Conservation (phyloP, 2,888 invertebrate genomes). For the Agonopterix arenella region DNA sequence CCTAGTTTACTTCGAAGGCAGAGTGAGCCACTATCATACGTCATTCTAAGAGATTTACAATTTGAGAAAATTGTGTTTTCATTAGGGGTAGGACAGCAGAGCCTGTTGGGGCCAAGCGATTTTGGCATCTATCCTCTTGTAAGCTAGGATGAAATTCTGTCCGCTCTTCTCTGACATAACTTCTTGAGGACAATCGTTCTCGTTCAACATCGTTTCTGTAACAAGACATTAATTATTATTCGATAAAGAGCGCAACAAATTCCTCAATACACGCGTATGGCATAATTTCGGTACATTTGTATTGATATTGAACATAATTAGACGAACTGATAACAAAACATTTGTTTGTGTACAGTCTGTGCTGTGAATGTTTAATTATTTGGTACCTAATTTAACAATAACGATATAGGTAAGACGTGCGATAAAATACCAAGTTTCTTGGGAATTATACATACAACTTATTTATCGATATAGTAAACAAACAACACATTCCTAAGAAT, state of each 20-base stretch:
- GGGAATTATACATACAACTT: no score
- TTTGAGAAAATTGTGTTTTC: neutral
- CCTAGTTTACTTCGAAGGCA: conserved; percentile 6
- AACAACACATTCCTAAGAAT: no score
- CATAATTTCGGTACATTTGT: no score
- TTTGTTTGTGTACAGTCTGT: neutral
- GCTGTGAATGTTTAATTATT: neutral
- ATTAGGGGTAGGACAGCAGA: conserved; percentile 52
- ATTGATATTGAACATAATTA: neutral
- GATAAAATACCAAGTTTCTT: no score
- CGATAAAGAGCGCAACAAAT: no score
- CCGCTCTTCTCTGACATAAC: conserved; percentile 84
- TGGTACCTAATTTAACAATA: neutral
- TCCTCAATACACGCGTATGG: no score
- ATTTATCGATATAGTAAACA: no score
- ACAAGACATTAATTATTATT: conserved; percentile 18
- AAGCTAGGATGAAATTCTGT: conserved; percentile 94
- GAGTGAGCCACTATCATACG: neutral
- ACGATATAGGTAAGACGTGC: no score
- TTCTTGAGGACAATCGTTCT: conserved; percentile 94
- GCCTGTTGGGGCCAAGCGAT: conserved; percentile 94
- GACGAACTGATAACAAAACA: neutral
- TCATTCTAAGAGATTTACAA: neutral
- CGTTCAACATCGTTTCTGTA: conserved; percentile 91
- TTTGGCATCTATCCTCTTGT: conserved; percentile 96